A percentile compares a stretch with the other conserved stretches of the same genome.
Conservation (phyloP, 2,797 vertebrate species). For the Agapornis canus region DNA sequence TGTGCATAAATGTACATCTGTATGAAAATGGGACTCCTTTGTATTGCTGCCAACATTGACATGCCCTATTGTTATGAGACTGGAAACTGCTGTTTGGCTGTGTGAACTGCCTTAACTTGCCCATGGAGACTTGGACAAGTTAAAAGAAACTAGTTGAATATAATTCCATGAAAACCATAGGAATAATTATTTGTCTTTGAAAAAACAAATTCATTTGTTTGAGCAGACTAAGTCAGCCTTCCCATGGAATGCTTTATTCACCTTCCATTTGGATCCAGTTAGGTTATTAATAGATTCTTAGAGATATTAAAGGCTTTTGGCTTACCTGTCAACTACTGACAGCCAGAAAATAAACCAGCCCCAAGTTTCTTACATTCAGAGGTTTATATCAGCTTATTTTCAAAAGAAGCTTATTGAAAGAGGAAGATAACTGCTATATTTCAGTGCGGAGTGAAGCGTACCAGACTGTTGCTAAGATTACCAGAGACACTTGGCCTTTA, state of each 20-base stretch:
- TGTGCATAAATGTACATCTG: neutral
- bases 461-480: neutral
- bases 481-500: neutral
- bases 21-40: conserved; percentile 8
- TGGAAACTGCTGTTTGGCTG: neutral
- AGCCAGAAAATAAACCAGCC: neutral
- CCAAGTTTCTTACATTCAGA: neutral
- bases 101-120: neutral
- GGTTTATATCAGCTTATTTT: neutral
- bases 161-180: neutral
- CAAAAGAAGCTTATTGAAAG: neutral
- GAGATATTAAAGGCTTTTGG: neutral
- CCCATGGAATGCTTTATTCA: neutral
- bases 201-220: neutral
- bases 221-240: neutral
- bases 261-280: neutral
- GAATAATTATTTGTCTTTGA: neutral
- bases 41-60: neutral
- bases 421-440: neutral
- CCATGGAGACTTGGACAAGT: neutral
- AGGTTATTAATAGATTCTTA: neutral
- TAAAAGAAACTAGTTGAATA: neutral
- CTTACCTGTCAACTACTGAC: neutral
- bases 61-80: neutral
- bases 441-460: neutral